Percentiles rank a stretch among this genome's conserved stretches.
These are phyloP conservation scores for Clistopyga incitator DNA, from an alignment of 2,888 invertebrate species.

Conservation along the genomic window DNA sequence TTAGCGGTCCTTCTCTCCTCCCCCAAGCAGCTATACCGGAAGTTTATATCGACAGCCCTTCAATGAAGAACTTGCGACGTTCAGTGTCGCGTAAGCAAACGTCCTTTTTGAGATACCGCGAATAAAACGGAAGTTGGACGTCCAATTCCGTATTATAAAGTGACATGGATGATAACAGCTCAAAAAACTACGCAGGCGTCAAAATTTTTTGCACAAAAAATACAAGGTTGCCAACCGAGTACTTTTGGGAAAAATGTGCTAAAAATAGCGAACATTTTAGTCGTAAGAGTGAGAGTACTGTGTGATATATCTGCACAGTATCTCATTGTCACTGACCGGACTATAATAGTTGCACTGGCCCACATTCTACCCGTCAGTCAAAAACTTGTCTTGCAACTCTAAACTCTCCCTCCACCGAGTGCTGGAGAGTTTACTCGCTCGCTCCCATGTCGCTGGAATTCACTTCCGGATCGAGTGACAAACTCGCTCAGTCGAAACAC, in stretches of 20 bases:
- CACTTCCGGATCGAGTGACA: slow-evolving; percentile 55
- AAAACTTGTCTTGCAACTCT: slow-evolving; percentile 25
- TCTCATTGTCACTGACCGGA: slow-evolving; percentile 33
- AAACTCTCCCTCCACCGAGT: slow-evolving; percentile 43
- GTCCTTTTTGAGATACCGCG: slow-evolving; percentile 35
- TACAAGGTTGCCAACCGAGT: no score
- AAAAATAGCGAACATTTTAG: slow-evolving; percentile 28
- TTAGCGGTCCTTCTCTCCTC: slow-evolving; percentile 22
- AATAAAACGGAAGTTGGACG: slow-evolving; percentile 18
- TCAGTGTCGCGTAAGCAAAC: slow-evolving; percentile 30
- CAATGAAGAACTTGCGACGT: slow-evolving; percentile 7
- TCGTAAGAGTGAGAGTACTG: neutral
- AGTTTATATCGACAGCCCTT: slow-evolving; percentile 58
- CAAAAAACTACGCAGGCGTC: neutral
- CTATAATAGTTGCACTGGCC: slow-evolving; percentile 9
- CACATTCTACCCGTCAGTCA: slow-evolving; percentile 40
- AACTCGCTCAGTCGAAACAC: slow-evolving; percentile 30
- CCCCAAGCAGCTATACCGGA: slow-evolving; percentile 33
- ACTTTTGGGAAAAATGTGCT: slow-evolving; percentile 2
- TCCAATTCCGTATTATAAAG: neutral
- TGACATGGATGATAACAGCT: neutral
- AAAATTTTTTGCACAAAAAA: no score
- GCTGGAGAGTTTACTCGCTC: no score
- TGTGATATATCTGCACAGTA: slow-evolving; percentile 34
- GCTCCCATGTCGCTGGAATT: slow-evolving; percentile 45